phyloP scores from a whole-genome alignment of 2,113 vertebrate genomes.

The Pterophyllum scalare region DNA sequence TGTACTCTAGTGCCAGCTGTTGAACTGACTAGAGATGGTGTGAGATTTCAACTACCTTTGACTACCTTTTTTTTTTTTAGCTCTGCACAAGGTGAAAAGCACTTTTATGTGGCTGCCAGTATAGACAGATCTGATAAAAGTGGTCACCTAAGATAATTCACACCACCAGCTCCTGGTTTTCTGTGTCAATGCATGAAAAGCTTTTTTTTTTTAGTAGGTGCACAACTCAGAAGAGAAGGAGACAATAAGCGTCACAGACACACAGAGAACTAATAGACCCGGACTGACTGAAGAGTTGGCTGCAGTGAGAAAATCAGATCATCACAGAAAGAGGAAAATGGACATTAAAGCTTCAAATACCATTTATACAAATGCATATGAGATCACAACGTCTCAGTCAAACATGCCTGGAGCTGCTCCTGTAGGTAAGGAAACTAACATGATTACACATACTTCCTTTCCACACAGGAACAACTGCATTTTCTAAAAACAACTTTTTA shows the following conservation, averaged over 20 bases:
- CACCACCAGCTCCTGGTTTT: neutral
- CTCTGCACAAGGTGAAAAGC: neutral
- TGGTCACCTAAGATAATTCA: neutral
- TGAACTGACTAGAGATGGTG: neutral
- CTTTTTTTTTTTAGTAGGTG: neutral
- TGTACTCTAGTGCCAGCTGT: neutral
- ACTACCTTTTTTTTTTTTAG: no score
- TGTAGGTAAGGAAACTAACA: constrained; percentile 3
- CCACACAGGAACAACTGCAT: neutral
- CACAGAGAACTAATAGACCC: neutral
- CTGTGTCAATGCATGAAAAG: neutral
- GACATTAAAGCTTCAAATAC: neutral
- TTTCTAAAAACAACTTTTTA: neutral
- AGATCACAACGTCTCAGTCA: neutral
- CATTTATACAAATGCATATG: neutral
- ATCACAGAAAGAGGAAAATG: neutral
- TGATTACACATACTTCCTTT: neutral
- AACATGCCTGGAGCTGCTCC: neutral
- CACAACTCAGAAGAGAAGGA: neutral
- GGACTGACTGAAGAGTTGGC: neutral
- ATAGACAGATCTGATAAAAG: neutral
- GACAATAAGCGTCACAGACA: neutral
- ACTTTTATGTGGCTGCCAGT: neutral
- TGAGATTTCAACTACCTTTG: neutral
- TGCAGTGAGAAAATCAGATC: neutral